phyloP scores from a whole-genome alignment of 2,113 vertebrate genomes.

The Ceyx margarethae region DNA sequence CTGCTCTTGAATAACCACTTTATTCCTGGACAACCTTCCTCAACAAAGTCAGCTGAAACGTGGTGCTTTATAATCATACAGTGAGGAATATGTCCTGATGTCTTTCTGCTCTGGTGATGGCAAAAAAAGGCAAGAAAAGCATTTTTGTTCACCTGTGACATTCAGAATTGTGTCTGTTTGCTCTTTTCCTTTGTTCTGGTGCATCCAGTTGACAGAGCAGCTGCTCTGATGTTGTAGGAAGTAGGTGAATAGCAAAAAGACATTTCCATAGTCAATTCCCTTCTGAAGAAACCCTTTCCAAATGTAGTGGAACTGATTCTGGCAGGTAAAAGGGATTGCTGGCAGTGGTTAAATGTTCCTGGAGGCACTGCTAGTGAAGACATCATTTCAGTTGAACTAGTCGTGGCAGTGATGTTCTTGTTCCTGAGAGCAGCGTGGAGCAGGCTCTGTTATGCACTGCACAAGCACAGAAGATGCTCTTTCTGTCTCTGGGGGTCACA shows the following conservation, averaged over 20 bases:
- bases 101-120: neutral
- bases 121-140: neutral
- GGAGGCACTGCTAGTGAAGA: neutral
- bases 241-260: neutral
- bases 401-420: neutral
- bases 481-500: neutral
- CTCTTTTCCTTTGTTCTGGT: neutral
- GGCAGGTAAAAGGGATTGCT: neutral
- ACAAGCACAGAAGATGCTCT: neutral
- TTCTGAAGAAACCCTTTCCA: neutral
- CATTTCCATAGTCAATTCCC: neutral
- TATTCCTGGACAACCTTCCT: neutral
- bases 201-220: neutral
- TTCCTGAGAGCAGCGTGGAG: neutral
- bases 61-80: neutral
- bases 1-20: neutral
- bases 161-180: neutral
- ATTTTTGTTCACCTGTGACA: neutral
- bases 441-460: neutral
- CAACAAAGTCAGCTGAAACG: neutral
- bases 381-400: neutral
- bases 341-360: neutral
- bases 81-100: neutral
- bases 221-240: neutral
- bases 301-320: neutral